Conservation (phyloP, 92 coral and sea anemone genomes). For the Anthopleura xanthogrammica region DNA sequence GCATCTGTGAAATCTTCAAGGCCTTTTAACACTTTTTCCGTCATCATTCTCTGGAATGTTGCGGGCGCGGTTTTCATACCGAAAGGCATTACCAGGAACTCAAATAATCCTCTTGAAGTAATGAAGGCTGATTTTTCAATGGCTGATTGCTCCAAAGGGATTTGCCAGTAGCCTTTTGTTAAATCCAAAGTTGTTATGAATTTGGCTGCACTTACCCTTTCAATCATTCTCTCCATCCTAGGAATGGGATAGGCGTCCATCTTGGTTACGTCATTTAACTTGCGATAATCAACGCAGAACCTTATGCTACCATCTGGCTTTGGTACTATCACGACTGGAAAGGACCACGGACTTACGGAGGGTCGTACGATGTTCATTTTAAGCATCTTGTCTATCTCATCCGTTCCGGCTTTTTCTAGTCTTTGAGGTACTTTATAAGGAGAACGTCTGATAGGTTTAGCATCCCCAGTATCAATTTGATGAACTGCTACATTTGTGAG, state of each 20-base stretch:
- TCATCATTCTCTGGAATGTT: constrained; percentile 53
- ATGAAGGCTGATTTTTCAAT: constrained; percentile 56
- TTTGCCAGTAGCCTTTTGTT: constrained; percentile 55
- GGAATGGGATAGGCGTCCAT: constrained; percentile 40
- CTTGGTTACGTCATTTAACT: constrained; percentile 30
- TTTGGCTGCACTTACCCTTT: constrained; percentile 40
- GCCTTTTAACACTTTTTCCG: constrained; percentile 30
- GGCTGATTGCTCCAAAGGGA: constrained; percentile 35
- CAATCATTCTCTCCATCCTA: constrained; percentile 41
- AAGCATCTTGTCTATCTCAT: constrained; percentile 50
- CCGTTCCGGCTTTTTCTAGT: constrained; percentile 36
- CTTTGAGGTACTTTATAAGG: constrained; percentile 49
- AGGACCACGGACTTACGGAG: constrained; percentile 48
- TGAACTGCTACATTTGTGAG: constrained; percentile 14
- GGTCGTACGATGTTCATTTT: constrained; percentile 50
- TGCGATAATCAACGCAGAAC: constrained; percentile 51
- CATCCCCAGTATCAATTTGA: constrained; percentile 39
- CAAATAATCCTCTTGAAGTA: constrained; percentile 36
- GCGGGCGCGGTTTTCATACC: constrained; percentile 63
- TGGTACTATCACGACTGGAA: constrained; percentile 50
- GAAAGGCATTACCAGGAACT: constrained; percentile 55
- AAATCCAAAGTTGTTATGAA: constrained; percentile 42
- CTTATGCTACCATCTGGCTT: constrained; percentile 51
- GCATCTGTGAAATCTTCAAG: constrained; percentile 45
- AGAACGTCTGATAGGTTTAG: constrained; percentile 36